These are phyloP conservation scores for Alexandromys fortis DNA, from an alignment of 2,113 vertebrate species.

Conservation along the genomic window DNA sequence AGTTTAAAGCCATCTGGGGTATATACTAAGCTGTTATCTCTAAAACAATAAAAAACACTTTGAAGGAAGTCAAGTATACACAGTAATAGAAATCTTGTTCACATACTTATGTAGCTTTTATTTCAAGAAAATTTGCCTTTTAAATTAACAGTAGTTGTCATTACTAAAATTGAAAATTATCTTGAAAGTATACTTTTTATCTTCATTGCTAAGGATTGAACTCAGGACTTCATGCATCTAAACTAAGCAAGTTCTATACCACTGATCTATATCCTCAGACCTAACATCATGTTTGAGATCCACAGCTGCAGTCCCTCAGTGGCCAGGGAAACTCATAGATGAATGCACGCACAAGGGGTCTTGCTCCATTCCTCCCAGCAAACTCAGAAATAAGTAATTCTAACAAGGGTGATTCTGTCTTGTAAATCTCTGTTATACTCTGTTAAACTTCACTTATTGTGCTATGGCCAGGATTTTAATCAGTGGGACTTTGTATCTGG, in stretches of 20 bases:
- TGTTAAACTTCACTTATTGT: not conserved
- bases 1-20: not conserved
- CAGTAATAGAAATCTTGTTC: conserved; percentile 11
- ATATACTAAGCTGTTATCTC: not conserved
- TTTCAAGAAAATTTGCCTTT: conserved; percentile 45
- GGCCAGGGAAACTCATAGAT: not conserved
- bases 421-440: not conserved
- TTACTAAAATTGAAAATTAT: conserved; percentile 50
- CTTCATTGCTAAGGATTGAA: not conserved
- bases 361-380: not conserved
- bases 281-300: conserved; percentile 8
- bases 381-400: not conserved
- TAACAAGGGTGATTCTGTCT: not conserved
- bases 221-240: not conserved
- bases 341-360: not conserved
- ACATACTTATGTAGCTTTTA: conserved; percentile 1
- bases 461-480: not conserved
- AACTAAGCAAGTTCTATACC: not conserved
- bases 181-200: not conserved
- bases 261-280: not conserved
- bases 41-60: not conserved
- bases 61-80: not conserved
- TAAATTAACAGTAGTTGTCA: not conserved
- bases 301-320: not conserved
- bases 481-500: not conserved